Evolutionary conservation across 2,113 vertebrate genomes (phyloP).

Genomic region (Vanacampus margaritifer): DNA sequence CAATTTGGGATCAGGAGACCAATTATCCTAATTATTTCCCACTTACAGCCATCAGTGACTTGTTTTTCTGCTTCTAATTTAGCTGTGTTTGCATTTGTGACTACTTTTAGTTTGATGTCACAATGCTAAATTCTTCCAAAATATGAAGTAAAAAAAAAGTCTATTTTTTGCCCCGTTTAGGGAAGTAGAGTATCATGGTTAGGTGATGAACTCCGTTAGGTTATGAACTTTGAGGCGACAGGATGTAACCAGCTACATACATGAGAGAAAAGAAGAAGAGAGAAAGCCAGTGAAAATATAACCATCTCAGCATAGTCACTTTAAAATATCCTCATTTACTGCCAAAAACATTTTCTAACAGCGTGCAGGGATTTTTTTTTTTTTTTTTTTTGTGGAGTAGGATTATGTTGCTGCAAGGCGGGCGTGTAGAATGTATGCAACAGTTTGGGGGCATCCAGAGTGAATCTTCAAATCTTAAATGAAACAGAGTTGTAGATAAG

Average conservation of each 20-base stretch:
- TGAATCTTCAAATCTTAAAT: slow-evolving; percentile 45
- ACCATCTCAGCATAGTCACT: slow-evolving; percentile 26
- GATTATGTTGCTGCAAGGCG: slow-evolving; percentile 29
- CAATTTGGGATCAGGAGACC: slow-evolving; percentile 73
- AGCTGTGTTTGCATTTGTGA: slow-evolving; percentile 61
- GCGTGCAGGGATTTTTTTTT: background rate
- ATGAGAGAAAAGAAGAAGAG: slow-evolving; percentile 42
- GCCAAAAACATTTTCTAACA: slow-evolving; percentile 16
- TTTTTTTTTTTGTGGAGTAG: slow-evolving; percentile 3
- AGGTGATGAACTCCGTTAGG: slow-evolving; percentile 47
- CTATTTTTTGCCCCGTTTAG: slow-evolving; percentile 37
- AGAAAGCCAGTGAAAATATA: slow-evolving; percentile 46
- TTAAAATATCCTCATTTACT: slow-evolving; percentile 17
- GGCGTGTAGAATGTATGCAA: slow-evolving; percentile 11
- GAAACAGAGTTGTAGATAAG: slow-evolving; percentile 46
- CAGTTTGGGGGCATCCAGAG: slow-evolving; percentile 5
- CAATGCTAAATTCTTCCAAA: slow-evolving; percentile 55
- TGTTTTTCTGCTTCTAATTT: slow-evolving; percentile 63
- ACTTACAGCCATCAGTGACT: slow-evolving; percentile 51
- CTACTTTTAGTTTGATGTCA: slow-evolving; percentile 57
- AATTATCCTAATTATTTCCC: slow-evolving; percentile 75
- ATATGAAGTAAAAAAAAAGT: slow-evolving; percentile 29
- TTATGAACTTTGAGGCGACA: slow-evolving; percentile 53
- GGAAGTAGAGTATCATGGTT: slow-evolving; percentile 51
- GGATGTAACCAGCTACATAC: slow-evolving; percentile 33